Percentiles rank a stretch among this genome's conserved stretches.
These are phyloP conservation scores for Phalanger gymnotis DNA, from an alignment of 2,797 vertebrate species.

Conservation along the genomic window DNA sequence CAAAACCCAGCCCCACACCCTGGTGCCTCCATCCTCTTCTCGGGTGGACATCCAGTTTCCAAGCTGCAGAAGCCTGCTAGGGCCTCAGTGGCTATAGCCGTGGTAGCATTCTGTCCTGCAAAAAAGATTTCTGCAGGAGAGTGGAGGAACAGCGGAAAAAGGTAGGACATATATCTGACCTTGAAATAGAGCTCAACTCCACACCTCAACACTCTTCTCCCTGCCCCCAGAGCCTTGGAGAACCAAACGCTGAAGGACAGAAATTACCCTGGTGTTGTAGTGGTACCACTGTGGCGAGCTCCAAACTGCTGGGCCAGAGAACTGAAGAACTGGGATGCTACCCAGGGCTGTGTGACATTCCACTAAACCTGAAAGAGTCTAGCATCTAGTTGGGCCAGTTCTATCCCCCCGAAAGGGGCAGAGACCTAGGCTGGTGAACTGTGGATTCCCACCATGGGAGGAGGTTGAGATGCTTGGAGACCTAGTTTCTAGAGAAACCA, in stretches of 20 bases:
- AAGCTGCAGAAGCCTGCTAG: not conserved
- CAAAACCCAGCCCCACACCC: not conserved
- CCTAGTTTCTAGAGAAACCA: not conserved
- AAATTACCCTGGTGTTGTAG: not conserved
- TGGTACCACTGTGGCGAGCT: not conserved
- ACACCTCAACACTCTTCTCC: not conserved
- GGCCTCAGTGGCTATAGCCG: not conserved
- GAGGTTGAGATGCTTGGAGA: not conserved
- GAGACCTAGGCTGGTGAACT: not conserved
- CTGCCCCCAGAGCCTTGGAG: not conserved
- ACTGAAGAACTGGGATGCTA: not conserved
- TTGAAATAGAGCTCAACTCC: not conserved
- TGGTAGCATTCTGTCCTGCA: not conserved
- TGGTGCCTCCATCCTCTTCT: not conserved
- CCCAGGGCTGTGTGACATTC: not conserved
- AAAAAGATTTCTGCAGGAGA: not conserved
- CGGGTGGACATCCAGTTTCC: not conserved
- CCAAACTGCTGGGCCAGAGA: not conserved
- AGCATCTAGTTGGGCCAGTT: not conserved
- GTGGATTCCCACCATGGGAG: not conserved
- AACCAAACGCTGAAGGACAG: no score
- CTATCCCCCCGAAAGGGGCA: not conserved
- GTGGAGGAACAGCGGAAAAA: not conserved
- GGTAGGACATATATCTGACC: not conserved
- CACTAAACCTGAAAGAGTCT: not conserved